phyloP scores from a whole-genome alignment of 2,797 vertebrate species.

The Sebastes vulpes region DNA sequence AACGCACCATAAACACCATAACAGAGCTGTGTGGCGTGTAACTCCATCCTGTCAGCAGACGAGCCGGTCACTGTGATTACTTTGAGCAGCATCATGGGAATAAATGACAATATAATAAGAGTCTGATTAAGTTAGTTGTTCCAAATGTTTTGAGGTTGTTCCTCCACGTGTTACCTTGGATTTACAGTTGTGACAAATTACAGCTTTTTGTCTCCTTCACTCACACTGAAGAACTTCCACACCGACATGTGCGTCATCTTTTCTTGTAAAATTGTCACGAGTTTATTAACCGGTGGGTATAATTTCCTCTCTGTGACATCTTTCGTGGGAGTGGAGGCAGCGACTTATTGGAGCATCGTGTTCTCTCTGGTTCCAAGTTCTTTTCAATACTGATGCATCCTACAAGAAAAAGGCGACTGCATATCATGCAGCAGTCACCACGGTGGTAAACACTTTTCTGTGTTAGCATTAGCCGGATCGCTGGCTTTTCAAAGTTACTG shows the following conservation, averaged over 20 bases:
- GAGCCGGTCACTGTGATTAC: no score
- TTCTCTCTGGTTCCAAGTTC: constrained; percentile 2
- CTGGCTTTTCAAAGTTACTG: constrained; percentile 8
- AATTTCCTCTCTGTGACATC: not conserved
- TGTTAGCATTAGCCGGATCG: not conserved
- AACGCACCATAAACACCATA: no score
- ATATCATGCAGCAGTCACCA: not conserved
- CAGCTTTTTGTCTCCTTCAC: no score
- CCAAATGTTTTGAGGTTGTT: no score
- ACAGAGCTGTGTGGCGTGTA: no score
- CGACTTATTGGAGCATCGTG: not conserved
- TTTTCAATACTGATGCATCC: not conserved
- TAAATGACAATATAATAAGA: no score
- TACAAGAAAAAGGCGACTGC: not conserved
- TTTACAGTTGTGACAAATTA: no score
- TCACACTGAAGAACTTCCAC: no score
- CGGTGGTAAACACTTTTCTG: not conserved
- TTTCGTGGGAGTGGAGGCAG: not conserved
- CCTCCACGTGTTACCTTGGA: no score
- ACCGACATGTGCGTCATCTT: not conserved
- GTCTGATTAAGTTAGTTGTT: no score
- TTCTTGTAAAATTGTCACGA: not conserved
- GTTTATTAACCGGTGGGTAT: not conserved
- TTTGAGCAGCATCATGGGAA: no score
- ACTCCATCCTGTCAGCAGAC: no score